These are phyloP conservation scores for Polyodon spathula DNA, from an alignment of 2,113 vertebrate genomes.

Conservation along the genomic window DNA sequence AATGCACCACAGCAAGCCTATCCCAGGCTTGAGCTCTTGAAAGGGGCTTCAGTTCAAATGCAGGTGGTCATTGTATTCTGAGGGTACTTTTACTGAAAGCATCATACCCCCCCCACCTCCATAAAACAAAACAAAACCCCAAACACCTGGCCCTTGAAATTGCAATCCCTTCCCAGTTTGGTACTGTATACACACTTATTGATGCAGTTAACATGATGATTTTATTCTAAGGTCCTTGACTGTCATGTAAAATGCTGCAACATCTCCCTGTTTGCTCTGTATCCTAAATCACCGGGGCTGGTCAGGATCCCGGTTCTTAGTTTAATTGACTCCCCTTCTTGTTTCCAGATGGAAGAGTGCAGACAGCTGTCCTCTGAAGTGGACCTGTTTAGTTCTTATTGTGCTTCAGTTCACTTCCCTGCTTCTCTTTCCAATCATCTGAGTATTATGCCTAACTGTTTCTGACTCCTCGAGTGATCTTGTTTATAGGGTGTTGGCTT, in stretches of 20 bases:
- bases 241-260: neutral
- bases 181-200: neutral
- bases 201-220: neutral
- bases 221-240: no score
- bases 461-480: neutral
- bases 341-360: slow-evolving; percentile 3
- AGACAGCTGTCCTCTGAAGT: slow-evolving; percentile 3
- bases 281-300: slow-evolving; percentile 1
- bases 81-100: no score
- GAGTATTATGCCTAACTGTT: neutral
- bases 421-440: neutral
- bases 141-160: neutral
- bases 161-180: neutral
- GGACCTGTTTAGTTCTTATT: neutral
- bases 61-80: no score
- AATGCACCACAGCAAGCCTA: no score
- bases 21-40: no score
- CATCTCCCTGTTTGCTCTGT: neutral
- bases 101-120: no score
- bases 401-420: neutral
- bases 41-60: no score
- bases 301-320: neutral
- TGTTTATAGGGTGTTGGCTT: neutral
- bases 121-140: neutral
- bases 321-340: neutral